Percentiles rank a stretch among this genome's conserved stretches.
Conservation (phyloP, 1,140 invertebrate genomes). For the Ips nitidus region DNA sequence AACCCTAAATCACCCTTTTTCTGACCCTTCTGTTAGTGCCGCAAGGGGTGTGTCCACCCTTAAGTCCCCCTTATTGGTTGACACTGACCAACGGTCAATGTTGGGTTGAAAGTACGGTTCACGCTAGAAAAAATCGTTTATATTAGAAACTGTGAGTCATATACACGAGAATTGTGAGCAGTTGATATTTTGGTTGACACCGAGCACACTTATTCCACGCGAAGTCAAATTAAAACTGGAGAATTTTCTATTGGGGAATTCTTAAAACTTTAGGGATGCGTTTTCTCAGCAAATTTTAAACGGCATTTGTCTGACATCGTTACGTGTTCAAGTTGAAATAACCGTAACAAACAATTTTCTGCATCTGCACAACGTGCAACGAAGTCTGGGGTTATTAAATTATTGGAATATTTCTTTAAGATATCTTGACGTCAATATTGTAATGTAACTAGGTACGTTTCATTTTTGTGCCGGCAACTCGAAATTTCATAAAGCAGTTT, state of each 20-base stretch:
- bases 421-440: conserved; percentile 27
- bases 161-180: neutral
- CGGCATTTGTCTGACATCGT: too few relatives aligned
- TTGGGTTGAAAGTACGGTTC: conserved; percentile 5
- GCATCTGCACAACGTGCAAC: too few relatives aligned
- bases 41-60: conserved; percentile 15
- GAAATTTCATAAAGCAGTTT: conserved; percentile 24
- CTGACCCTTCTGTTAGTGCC: neutral
- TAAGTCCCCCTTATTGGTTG: conserved; percentile 33
- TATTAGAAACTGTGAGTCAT: conserved; percentile 5
- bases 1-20: too few relatives aligned
- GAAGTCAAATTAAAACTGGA: conserved; percentile 46
- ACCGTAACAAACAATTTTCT: too few relatives aligned
- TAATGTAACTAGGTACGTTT: conserved; percentile 19
- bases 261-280: conserved; percentile 38
- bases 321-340: too few relatives aligned
- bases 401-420: conserved; percentile 30
- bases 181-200: conserved; percentile 34
- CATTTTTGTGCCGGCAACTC: conserved; percentile 14
- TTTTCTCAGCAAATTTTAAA: neutral
- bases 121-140: conserved; percentile 25
- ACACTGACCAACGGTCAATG: conserved; percentile 39
- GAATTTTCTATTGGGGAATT: conserved; percentile 41
- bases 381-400: conserved; percentile 12
- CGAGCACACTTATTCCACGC: conserved; percentile 31